Base-by-base conservation (phyloP, 2,113 vertebrate genomes). In the Tympanuchus pallidicinctus region DNA sequence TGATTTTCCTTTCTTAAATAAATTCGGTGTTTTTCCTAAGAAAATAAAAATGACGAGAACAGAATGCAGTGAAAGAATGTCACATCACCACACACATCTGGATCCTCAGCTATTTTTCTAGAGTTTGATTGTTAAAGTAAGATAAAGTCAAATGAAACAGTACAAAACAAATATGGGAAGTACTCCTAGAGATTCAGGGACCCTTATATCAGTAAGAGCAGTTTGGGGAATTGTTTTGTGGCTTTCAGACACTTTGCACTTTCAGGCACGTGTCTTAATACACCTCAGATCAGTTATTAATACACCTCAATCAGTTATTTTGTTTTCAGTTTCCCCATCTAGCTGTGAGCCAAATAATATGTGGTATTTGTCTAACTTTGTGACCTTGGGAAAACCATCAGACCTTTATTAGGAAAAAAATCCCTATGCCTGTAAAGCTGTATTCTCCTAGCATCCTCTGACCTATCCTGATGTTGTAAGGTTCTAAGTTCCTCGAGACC, bases 81-180 rank as follows among this genome's bases (percentile, higher is more conserved):
- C 32, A 30, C 8, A 10, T 36, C 16, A 81, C 28, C 80, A 28
- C 34, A 28, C 24, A 22, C 20, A 71, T 77, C 56, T 67, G 32
- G 15, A 56, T 12, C 48, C 20, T 72, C 60, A 57, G 69, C 25
- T 81, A 45, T 67, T 88, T 67, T 88, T 66, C 56, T 45, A n/a
- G 14, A 74, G 22, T 56, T 88, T 61, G 45, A 57, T 69, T 76
- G 22, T 73, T 92, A 73, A 42, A 70, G 8, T 47, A 47, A 89
- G 82, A 89, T 36, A 82, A 90, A 92, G 92, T 43, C 10, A 78
- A 93, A 10, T 64, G 11, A 74, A 94, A 74, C 32, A 60, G 15
- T 27, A 50, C 38, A 56, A 56, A 88, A 81, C 1, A 4, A 83
- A 72, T 24, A 25, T 9, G 18, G 38, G 54, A 75, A 89, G 64